Evolutionary conservation across 64 coral and sea anemone species (phyloP), one percentile per base, ranked within the genome.

Genomic region (Trachythela sp.): DNA sequence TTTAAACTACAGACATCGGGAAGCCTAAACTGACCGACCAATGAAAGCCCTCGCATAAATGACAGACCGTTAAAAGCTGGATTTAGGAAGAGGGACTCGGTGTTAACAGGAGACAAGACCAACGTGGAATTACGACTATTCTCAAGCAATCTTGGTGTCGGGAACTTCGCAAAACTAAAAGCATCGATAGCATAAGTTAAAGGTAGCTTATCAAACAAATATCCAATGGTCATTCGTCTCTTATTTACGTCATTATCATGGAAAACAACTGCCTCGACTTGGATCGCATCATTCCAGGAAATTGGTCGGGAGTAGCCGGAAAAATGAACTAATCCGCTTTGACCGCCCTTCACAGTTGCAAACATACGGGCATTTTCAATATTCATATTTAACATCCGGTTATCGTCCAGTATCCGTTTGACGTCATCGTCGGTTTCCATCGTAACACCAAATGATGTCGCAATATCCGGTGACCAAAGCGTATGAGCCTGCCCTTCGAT

Each of bases 251-350:
- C 91, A 27, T 90, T 45, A 48, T 95, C 91, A 37, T 95, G 93
- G 22, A 95, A 99, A 20, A 99, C 93, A 32, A 99, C 91, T 4
- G 89, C 93, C 84, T 99, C 96, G 39, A 94, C 93, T 51, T 99
- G 91, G 8, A 93, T 99, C 13, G 91, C 80, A 33, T 93, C 94
- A 38, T 80, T 80, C 75, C 75, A 80, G 8, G 75, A 13, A 15
- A 39, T 14, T 39, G 75, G 75, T 9, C 34, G 26, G 7, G 75
- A 37, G 31, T 0, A 80, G 2, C 75, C 75, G 26, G 31, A 80
- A 39, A 80, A 80, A 38, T 80, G 75, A 8, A 80, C 37, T 9
- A 39, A 14, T 14, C 75, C 75, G 35, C 27, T 80, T 4, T 9
- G 33, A 17, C 37, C 75, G 13, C 35, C 37, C 10, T 80, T 80